Percentiles rank a stretch among this genome's conserved stretches.
Evolutionary conservation across 2,888 invertebrate genomes (phyloP).

Genomic region (Lottia scabra): DNA sequence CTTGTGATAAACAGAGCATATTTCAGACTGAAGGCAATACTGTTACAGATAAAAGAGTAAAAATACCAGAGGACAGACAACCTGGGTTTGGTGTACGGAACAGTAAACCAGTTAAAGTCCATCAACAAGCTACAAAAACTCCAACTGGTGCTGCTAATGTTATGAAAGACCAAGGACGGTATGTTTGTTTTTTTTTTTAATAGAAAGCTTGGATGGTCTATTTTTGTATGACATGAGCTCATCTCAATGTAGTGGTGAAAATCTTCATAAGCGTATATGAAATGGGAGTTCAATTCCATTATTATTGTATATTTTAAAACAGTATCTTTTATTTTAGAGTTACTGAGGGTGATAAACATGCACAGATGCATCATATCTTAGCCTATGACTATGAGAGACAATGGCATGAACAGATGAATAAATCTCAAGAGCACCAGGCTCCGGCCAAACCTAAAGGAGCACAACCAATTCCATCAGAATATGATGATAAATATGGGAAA

Average conservation of each 20-base stretch:
- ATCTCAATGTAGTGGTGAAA: too few species aligned
- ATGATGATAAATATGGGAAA: constrained; percentile 4
- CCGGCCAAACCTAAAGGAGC: neutral
- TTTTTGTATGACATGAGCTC: too few species aligned
- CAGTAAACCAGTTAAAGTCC: constrained; percentile 37
- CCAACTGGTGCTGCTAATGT: constrained; percentile 31
- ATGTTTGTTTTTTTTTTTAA: constrained; percentile 17
- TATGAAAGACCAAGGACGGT: constrained; percentile 40
- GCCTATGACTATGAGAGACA: constrained; percentile 50
- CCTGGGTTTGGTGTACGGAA: constrained; percentile 54
- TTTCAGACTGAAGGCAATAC: constrained; percentile 45
- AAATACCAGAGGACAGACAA: constrained; percentile 49
- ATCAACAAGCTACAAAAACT: constrained; percentile 21
- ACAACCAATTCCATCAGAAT: neutral
- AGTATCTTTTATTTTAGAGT: neutral
- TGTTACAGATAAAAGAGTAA: constrained; percentile 57
- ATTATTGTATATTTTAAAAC: neutral
- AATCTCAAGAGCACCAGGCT: constrained; percentile 42
- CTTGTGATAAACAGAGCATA: constrained; percentile 43
- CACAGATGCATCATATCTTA: constrained; percentile 48
- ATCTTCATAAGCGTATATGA: too few species aligned
- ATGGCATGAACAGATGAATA: constrained; percentile 46
- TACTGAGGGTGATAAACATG: constrained; percentile 24
- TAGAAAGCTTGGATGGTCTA: neutral
- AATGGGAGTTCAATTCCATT: too few species aligned